A percentile compares a stretch with the other conserved stretches of the same genome.
Conservation (phyloP, 2,888 invertebrate species). For the Autographa pulchrina region DNA sequence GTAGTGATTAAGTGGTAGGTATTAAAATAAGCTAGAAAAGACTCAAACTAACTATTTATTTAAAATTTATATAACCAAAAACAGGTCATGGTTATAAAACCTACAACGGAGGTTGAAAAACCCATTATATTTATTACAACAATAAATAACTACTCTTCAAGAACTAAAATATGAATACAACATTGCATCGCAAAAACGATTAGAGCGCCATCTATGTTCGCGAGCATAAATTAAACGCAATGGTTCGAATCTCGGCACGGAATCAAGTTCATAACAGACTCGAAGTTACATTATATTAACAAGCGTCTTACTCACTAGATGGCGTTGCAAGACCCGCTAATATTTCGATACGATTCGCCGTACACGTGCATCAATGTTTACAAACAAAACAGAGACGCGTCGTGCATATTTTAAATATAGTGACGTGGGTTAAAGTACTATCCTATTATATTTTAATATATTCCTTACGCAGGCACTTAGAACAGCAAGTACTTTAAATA, state of each 20-base stretch:
- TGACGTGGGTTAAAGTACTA: not conserved
- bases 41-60: no score
- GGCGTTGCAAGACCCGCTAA: conserved; percentile 26
- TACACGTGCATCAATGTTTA: conserved; percentile 57
- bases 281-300: not conserved
- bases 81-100: no score
- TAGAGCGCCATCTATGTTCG: conserved; percentile 40
- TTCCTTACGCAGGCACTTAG: not conserved
- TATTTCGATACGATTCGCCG: conserved; percentile 12
- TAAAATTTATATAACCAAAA: no score
- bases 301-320: conserved; percentile 28
- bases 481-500: not conserved
- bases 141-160: no score
- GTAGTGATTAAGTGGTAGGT: no score
- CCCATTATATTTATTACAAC: not conserved
- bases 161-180: not conserved
- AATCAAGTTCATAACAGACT: conserved; percentile 12
- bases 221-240: conserved; percentile 20
- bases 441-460: not conserved
- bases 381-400: conserved; percentile 50
- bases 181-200: not conserved
- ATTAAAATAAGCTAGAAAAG: no score
- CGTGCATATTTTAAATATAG: conserved; percentile 10
- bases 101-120: no score
- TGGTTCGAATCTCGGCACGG: not conserved